Evolutionary conservation across 1,140 invertebrate species (phyloP).

Genomic region (Drosophila tani): DNA sequence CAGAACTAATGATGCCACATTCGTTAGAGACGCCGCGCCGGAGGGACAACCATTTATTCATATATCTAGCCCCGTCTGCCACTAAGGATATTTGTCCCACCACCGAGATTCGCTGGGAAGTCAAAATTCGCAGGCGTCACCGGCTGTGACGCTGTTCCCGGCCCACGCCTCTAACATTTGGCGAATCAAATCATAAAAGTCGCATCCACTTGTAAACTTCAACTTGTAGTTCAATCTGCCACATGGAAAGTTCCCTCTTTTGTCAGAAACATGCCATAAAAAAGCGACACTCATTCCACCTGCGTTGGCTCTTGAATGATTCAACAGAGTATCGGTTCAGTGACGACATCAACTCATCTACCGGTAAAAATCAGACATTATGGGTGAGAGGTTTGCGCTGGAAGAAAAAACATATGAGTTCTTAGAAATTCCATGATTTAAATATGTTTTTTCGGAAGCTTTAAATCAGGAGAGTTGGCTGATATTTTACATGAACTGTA

Average conservation of each 20-base stretch:
- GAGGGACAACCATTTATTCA: slow-evolving; percentile 16
- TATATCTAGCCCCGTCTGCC: slow-evolving; percentile 6
- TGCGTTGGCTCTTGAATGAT: slow-evolving; percentile 47
- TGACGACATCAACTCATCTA: slow-evolving; percentile 65
- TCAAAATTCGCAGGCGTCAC: slow-evolving; percentile 18
- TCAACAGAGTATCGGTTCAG: slow-evolving; percentile 47
- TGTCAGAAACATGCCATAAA: slow-evolving; percentile 41
- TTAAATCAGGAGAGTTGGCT: too few species aligned
- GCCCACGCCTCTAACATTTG: slow-evolving; percentile 24
- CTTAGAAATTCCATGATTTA: neutral
- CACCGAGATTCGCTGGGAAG: neutral
- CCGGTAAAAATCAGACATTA: slow-evolving; percentile 37
- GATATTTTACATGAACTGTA: too few species aligned
- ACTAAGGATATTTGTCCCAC: neutral
- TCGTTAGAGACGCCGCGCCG: slow-evolving; percentile 41
- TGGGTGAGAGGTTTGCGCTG: neutral
- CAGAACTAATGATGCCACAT: slow-evolving; percentile 76
- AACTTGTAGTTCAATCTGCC: slow-evolving; percentile 39
- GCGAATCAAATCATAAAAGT: slow-evolving; percentile 23
- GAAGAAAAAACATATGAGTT: neutral
- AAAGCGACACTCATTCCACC: slow-evolving; percentile 29
- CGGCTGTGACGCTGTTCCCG: slow-evolving; percentile 23
- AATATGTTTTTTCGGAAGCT: neutral
- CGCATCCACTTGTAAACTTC: slow-evolving; percentile 28
- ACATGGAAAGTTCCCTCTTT: slow-evolving; percentile 32